Evolutionary conservation across 2,113 vertebrate species (phyloP).

Genomic region (Galeopterus variegatus): DNA sequence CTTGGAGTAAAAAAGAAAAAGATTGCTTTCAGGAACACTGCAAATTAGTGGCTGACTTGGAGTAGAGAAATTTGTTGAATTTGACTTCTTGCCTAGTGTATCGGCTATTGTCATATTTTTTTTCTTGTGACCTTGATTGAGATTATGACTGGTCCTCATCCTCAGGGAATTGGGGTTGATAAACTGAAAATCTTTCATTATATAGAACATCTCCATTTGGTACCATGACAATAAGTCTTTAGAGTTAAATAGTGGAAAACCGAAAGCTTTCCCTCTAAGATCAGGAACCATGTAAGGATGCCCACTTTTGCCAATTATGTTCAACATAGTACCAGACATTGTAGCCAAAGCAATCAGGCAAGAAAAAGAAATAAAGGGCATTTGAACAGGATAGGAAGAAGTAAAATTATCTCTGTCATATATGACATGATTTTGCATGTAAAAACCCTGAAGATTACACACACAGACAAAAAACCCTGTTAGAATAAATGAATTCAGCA

Average conservation of each 20-base stretch:
- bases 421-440: neutral
- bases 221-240: slow-evolving; percentile 16
- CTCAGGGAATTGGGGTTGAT: neutral
- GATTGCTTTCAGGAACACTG: neutral
- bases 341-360: neutral
- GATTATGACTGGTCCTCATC: neutral
- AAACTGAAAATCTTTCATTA: neutral
- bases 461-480: neutral
- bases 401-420: neutral
- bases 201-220: neutral
- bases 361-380: neutral
- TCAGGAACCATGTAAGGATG: neutral
- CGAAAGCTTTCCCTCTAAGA: neutral
- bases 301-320: neutral
- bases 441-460: neutral
- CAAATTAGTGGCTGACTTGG: neutral
- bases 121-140: neutral
- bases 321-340: neutral
- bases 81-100: neutral
- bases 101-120: neutral
- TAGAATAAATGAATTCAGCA: neutral
- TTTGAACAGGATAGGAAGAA: neutral
- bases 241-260: neutral
- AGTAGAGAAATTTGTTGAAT: slow-evolving; percentile 8
- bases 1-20: neutral